These are phyloP conservation scores for Caerostris darwini DNA, from an alignment of 1,140 invertebrate species.

Conservation along the genomic window DNA sequence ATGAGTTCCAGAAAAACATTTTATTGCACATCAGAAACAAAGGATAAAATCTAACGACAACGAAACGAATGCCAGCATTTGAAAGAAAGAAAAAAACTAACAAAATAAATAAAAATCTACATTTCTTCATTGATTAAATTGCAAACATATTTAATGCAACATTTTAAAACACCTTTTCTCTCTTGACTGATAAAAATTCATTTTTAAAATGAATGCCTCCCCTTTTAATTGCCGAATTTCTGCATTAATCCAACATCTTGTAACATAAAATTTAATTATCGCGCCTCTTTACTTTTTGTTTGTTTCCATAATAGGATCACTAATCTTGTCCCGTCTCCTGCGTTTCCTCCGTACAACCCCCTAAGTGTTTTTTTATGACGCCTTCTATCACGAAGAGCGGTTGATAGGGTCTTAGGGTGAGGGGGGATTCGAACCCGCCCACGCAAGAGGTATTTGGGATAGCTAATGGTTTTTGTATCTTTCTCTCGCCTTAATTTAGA, in stretches of 20 bases:
- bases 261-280: slow-evolving; percentile 29
- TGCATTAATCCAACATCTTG: neutral
- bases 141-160: no score
- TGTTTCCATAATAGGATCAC: slow-evolving; percentile 28
- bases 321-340: neutral
- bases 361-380: slow-evolving; percentile 10
- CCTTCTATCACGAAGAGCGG: neutral
- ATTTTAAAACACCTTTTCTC: no score
- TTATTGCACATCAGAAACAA: no score
- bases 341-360: neutral
- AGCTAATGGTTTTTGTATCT: neutral
- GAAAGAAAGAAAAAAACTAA: no score
- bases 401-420: neutral
- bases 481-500: neutral
- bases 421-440: neutral
- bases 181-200: no score
- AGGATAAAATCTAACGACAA: no score
- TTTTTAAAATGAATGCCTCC: no score
- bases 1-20: no score
- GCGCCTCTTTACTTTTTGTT: neutral
- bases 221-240: neutral
- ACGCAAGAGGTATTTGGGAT: neutral
- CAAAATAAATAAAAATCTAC: no score
- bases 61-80: no score
- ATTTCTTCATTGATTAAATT: no score